Percentiles rank a stretch among this genome's conserved stretches.
Conservation (phyloP, 2,888 invertebrate genomes). For the Anodontia alba region DNA sequence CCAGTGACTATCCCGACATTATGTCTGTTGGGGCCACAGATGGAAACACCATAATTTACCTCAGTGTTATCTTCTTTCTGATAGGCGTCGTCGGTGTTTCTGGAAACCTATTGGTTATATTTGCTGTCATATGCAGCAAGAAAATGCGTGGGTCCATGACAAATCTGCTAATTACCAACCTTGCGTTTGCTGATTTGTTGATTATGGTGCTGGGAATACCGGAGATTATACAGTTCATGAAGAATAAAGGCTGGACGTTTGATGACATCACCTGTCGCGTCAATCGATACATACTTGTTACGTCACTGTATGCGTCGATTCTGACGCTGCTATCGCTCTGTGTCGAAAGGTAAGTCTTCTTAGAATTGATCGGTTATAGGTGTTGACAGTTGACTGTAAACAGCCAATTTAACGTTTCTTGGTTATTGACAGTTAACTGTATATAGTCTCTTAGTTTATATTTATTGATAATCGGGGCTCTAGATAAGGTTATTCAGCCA, state of each 20-base stretch:
- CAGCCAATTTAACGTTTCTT: too few species aligned
- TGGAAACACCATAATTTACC: conserved; percentile 39
- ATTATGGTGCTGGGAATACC: conserved; percentile 84
- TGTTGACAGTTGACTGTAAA: not conserved
- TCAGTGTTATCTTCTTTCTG: conserved; percentile 67
- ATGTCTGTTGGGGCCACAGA: conserved; percentile 38
- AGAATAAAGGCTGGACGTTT: conserved; percentile 72
- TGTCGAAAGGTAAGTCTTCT: conserved; percentile 62
- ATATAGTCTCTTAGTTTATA: not conserved
- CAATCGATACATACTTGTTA: conserved; percentile 64
- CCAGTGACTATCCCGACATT: not conserved
- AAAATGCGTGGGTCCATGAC: conserved; percentile 84
- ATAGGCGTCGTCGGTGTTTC: conserved; percentile 82
- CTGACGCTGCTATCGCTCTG: conserved; percentile 68
- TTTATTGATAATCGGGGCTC: not conserved
- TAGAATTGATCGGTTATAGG: not conserved
- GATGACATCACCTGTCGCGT: conserved; percentile 51
- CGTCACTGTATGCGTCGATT: conserved; percentile 65
- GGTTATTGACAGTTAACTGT: too few species aligned
- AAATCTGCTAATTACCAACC: conserved; percentile 83
- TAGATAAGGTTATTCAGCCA: too few species aligned
- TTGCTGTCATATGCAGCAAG: conserved; percentile 81
- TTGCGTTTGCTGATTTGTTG: conserved; percentile 83
- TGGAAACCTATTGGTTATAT: conserved; percentile 84
- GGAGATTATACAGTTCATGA: conserved; percentile 83